Percentiles rank a stretch among this genome's conserved stretches.
phyloP scores from a whole-genome alignment of 2,113 vertebrate species.

The Podarcis raffonei region DNA sequence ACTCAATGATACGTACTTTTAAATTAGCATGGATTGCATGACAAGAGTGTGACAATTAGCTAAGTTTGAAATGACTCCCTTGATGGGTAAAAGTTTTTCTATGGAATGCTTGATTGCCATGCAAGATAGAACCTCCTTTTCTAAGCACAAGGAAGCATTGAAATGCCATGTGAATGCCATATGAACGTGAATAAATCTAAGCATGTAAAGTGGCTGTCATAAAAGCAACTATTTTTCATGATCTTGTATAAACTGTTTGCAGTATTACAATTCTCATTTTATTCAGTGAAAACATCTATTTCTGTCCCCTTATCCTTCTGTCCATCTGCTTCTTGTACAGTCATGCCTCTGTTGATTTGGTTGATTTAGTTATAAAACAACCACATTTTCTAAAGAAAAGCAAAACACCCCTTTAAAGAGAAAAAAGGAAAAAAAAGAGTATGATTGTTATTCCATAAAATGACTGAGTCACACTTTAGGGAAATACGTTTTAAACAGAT shows the following conservation, averaged over 20 bases:
- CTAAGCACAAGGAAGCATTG: neutral
- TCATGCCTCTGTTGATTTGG: neutral
- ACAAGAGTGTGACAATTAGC: neutral
- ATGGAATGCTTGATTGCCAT: neutral
- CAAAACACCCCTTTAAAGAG: neutral
- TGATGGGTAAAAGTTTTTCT: neutral
- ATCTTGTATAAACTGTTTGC: neutral
- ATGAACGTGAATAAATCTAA: neutral
- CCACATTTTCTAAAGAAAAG: neutral
- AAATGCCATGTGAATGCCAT: neutral
- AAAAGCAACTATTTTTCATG: neutral
- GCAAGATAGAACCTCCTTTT: neutral
- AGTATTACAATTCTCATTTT: neutral
- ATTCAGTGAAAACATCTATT: neutral
- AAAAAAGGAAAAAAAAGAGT: too few relatives aligned
- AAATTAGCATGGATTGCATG: neutral
- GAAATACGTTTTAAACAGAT: too few relatives aligned
- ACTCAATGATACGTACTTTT: neutral
- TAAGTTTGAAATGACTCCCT: neutral
- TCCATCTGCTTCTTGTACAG: neutral
- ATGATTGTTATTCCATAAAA: too few relatives aligned
- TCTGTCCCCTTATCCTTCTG: neutral
- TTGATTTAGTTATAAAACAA: neutral
- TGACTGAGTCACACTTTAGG: too few relatives aligned
- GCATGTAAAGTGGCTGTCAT: neutral